Evolutionary conservation across 2,113 vertebrate genomes (phyloP).

Genomic region (Motacilla alba): DNA sequence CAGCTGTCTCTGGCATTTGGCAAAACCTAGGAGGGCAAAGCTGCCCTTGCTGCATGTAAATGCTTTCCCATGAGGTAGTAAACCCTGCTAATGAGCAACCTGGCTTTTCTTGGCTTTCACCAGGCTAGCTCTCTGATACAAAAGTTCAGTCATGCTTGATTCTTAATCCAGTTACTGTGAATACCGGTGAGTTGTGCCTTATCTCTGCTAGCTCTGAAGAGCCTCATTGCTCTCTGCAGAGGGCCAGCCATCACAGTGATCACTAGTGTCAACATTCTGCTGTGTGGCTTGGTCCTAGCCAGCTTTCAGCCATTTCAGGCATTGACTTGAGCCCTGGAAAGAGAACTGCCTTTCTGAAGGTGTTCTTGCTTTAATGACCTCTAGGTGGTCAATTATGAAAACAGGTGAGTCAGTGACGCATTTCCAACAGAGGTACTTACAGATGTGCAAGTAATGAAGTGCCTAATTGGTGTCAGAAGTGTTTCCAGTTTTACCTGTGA

Average conservation of each 20-base stretch:
- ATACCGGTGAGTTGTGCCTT: background rate
- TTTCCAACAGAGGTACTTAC: background rate
- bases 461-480: background rate
- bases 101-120: background rate
- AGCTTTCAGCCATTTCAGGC: background rate
- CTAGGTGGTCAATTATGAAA: background rate
- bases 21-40: background rate
- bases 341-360: background rate
- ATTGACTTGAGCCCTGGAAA: background rate
- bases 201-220: background rate
- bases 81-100: background rate
- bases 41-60: background rate
- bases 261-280: background rate
- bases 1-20: background rate
- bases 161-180: background rate
- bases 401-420: background rate
- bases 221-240: background rate
- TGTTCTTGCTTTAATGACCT: background rate
- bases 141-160: background rate
- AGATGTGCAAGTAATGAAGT: background rate
- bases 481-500: background rate
- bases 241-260: background rate
- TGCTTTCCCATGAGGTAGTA: background rate
- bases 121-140: background rate
- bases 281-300: background rate